These are phyloP conservation scores for Brachionus asplanchnoidis DNA, from an alignment of 1,140 invertebrate species.

Conservation along the genomic window DNA sequence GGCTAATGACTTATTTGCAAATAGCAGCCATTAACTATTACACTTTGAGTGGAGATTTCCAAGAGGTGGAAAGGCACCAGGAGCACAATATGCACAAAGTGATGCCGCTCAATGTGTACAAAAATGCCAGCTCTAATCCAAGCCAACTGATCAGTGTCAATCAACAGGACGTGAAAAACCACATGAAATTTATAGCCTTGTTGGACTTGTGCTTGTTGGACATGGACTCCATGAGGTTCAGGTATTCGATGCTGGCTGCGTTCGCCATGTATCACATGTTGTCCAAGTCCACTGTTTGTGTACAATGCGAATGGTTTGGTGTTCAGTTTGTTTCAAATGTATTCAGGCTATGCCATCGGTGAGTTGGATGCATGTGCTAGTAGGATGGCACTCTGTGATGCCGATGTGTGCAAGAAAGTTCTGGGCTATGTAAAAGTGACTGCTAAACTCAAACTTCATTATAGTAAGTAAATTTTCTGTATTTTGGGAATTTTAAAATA, in stretches of 20 bases:
- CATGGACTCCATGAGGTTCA: constrained; percentile 71
- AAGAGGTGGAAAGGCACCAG: neutral
- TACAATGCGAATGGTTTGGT: neutral
- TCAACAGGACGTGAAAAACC: constrained; percentile 7
- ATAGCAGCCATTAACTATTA: constrained; percentile 55
- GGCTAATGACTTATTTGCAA: constrained; percentile 89
- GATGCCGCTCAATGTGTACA: constrained; percentile 35
- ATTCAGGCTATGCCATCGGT: neutral
- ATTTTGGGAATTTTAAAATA: too few species aligned
- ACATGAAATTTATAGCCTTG: constrained; percentile 52
- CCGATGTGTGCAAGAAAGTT: constrained; percentile 25
- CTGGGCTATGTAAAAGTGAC: neutral
- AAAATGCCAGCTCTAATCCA: neutral
- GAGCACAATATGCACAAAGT: constrained; percentile 31
- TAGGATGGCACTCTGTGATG: constrained; percentile 27
- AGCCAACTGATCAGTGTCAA: neutral
- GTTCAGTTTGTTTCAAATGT: neutral
- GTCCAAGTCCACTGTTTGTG: neutral
- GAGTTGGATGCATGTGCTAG: constrained; percentile 21
- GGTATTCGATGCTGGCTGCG: constrained; percentile 78
- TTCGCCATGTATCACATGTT: constrained; percentile 74
- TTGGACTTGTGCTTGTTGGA: constrained; percentile 81
- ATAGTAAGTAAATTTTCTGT: too few species aligned
- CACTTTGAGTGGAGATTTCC: neutral
- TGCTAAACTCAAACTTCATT: too few species aligned